phyloP scores from a whole-genome alignment of 2,888 invertebrate genomes.

The Pseudoips prasinana region DNA sequence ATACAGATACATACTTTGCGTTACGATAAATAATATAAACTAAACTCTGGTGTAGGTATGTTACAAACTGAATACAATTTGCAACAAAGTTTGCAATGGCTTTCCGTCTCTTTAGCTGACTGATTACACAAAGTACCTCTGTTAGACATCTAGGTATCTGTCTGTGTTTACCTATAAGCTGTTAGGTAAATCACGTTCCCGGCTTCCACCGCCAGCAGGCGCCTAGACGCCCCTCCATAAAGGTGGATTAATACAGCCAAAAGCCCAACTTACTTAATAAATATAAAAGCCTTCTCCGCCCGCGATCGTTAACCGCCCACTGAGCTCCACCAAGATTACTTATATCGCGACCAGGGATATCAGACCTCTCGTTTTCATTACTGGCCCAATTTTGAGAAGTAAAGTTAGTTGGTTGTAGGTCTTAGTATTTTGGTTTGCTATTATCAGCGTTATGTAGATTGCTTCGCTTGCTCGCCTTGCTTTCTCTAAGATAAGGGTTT shows the following conservation, averaged over 20 bases:
- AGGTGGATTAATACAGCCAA: constrained; percentile 80
- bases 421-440: constrained; percentile 56
- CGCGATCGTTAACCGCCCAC: constrained; percentile 76
- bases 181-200: constrained; percentile 20
- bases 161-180: no score
- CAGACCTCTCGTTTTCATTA: constrained; percentile 64
- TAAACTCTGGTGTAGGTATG: no score
- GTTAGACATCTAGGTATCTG: no score
- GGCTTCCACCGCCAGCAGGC: constrained; percentile 46
- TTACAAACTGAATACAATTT: no score
- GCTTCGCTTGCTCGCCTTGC: constrained; percentile 66
- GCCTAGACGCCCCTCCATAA: constrained; percentile 72
- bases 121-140: no score
- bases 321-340: constrained; percentile 76
- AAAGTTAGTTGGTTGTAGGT: constrained; percentile 44
- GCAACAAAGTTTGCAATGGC: no score
- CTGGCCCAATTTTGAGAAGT: constrained; percentile 32
- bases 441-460: constrained; percentile 81
- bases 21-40: no score
- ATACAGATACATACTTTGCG: no score
- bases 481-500: constrained; percentile 77
- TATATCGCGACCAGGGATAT: constrained; percentile 60
- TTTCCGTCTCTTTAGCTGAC: no score
- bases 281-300: constrained; percentile 81
- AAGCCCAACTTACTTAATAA: constrained; percentile 83